phyloP scores from a whole-genome alignment of 2,888 invertebrate genomes.

The Orthonychiurus folsomi region DNA sequence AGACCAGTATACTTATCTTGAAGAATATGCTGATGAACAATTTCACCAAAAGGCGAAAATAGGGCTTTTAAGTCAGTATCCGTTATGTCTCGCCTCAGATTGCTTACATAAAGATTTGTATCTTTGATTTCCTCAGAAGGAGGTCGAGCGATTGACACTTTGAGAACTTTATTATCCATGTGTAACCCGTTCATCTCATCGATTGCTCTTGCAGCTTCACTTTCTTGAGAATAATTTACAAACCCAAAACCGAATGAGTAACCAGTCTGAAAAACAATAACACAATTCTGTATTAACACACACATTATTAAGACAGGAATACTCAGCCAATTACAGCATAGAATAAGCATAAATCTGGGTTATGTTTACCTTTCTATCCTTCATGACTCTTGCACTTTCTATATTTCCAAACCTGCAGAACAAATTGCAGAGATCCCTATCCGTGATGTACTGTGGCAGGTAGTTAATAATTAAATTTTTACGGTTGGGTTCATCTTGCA shows the following conservation, averaged over 20 bases:
- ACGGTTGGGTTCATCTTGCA: neutral
- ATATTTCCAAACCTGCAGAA: conserved; percentile 81
- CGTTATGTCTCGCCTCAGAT: conserved; percentile 55
- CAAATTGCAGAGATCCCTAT: conserved; percentile 78
- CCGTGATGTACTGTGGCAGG: conserved; percentile 85
- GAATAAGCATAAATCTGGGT: neutral
- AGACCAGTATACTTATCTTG: conserved; percentile 79
- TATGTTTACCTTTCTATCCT: conserved; percentile 65
- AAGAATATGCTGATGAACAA: conserved; percentile 83
- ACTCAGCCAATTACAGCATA: too few relatives aligned
- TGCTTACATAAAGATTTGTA: conserved; percentile 83
- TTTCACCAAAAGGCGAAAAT: conserved; percentile 79
- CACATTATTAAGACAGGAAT: neutral
- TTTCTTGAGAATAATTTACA: conserved; percentile 76
- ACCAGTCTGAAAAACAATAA: conserved; percentile 57
- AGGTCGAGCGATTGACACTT: conserved; percentile 86
- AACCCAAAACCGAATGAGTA: conserved; percentile 96
- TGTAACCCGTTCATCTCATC: conserved; percentile 76
- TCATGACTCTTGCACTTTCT: conserved; percentile 83
- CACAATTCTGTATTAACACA: conserved; percentile 3
- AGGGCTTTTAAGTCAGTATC: conserved; percentile 74
- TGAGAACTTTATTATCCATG: conserved; percentile 76
- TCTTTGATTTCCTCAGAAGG: conserved; percentile 86
- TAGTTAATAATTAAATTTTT: conserved; percentile 69
- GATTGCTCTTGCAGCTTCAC: conserved; percentile 79